A percentile compares a stretch with the other conserved stretches of the same genome.
Conservation (phyloP, 35 echinoderm and acorn worm genomes). For the Heliocidaris tuberculata region DNA sequence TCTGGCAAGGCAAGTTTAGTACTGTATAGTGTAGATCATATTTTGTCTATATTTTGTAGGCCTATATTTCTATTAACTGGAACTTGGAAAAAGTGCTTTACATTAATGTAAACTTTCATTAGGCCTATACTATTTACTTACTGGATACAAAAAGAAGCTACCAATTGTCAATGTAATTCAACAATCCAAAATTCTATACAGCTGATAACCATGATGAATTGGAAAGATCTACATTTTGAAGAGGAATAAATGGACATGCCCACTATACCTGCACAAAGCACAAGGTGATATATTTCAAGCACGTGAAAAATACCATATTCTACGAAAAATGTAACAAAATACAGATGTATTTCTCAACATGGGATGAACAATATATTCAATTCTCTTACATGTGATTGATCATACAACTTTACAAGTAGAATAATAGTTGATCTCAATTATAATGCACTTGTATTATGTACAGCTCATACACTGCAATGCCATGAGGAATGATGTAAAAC, state of each 20-base stretch:
- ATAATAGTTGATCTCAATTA: neutral
- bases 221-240: no score
- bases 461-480: neutral
- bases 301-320: neutral
- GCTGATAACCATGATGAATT: no score
- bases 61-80: no score
- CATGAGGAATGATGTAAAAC: neutral
- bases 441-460: neutral
- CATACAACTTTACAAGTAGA: neutral
- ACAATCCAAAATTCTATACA: no score
- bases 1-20: no score
- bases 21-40: neutral
- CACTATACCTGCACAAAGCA: neutral
- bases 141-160: no score
- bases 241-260: no score
- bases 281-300: neutral
- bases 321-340: neutral
- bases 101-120: no score
- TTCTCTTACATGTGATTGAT: neutral
- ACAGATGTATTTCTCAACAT: neutral
- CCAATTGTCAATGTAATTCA: no score
- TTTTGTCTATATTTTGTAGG: neutral
- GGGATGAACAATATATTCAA: neutral
- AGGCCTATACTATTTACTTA: no score
- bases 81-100: no score